Conservation (phyloP, 2,888 invertebrate species). For the Biston stratarius region DNA sequence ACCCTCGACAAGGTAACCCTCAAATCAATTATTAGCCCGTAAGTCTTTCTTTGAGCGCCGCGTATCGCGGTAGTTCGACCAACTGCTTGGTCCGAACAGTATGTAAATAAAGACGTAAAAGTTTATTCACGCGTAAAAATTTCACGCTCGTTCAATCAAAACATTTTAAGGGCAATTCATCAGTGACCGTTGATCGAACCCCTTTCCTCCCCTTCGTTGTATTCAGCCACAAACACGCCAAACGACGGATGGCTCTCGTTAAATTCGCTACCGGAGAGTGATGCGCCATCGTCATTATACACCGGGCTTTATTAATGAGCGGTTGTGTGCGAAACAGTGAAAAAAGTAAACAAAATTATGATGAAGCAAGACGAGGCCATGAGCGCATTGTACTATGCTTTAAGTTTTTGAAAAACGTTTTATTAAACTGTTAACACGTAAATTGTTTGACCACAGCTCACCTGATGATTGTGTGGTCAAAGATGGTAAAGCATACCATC, state of each 20-base stretch:
- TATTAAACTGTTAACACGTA: too few relatives aligned
- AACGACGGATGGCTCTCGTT: constrained; percentile 38
- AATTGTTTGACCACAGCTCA: too few relatives aligned
- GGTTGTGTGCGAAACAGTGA: neutral
- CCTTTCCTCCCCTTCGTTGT: constrained; percentile 13
- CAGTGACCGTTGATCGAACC: constrained; percentile 24
- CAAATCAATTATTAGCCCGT: too few relatives aligned
- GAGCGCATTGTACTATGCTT: too few relatives aligned
- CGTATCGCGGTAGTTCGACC: too few relatives aligned
- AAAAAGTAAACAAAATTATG: neutral
- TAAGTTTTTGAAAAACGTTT: too few relatives aligned
- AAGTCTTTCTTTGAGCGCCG: too few relatives aligned
- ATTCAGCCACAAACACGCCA: constrained; percentile 12
- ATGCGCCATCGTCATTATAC: constrained; percentile 41
- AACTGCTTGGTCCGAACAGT: too few relatives aligned
- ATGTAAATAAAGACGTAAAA: constrained; percentile 28
- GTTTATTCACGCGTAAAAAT: neutral
- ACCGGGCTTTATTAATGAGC: constrained; percentile 38
- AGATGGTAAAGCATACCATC: too few relatives aligned
- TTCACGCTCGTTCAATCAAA: neutral
- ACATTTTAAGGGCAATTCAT: constrained; percentile 5
- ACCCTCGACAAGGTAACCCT: too few relatives aligned
- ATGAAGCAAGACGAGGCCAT: too few relatives aligned
- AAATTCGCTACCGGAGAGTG: constrained; percentile 38
- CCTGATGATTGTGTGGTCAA: too few relatives aligned